Evolutionary conservation across 2,113 vertebrate species (phyloP).

Genomic region (Scomber colias): DNA sequence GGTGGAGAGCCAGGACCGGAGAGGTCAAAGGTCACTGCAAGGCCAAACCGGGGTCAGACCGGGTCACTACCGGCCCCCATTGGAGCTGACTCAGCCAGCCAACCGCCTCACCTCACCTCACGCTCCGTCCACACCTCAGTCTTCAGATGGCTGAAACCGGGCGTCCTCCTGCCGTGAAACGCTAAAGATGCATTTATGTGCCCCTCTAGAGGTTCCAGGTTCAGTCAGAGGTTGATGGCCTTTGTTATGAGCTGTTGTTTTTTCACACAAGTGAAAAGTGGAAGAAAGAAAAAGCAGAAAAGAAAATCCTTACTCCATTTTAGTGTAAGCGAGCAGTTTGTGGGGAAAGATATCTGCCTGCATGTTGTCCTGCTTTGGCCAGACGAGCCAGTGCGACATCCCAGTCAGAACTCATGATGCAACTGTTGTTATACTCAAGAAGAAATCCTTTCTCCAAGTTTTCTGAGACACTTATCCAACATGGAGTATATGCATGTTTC

Average conservation of each 20-base stretch:
- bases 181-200: conserved; percentile 47
- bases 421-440: background rate
- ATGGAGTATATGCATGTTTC: conserved; percentile 30
- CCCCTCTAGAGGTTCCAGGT: conserved; percentile 30
- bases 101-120: conserved; percentile 11
- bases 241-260: conserved; percentile 17
- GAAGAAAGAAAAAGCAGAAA: background rate
- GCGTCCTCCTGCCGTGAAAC: conserved; percentile 14
- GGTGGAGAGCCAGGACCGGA: conserved; percentile 86
- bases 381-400: conserved; percentile 38
- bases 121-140: conserved; percentile 24
- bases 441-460: conserved; percentile 30
- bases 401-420: conserved; percentile 52
- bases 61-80: conserved; percentile 81
- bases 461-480: conserved; percentile 44
- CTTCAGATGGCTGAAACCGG: conserved; percentile 30
- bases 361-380: conserved; percentile 52
- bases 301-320: conserved; percentile 55
- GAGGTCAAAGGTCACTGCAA: conserved; percentile 81
- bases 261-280: conserved; percentile 25
- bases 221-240: conserved; percentile 4
- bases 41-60: conserved; percentile 82
- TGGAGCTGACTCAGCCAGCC: conserved; percentile 62
- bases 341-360: background rate
- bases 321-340: conserved; percentile 9